These are phyloP conservation scores for Oryctolagus cuniculus DNA, from an alignment of 2,113 vertebrate genomes.

Conservation along the genomic window mOryCun1.1 NC_091435.1:42232001-42232500, in stretches of 20 bases:
- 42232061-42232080: too few species aligned
- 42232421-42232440: too few species aligned
- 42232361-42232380: background rate
- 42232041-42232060: too few species aligned
- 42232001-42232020: too few species aligned
- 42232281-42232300: background rate
- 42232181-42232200: background rate
- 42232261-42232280: background rate
- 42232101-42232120: background rate
- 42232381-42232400: too few species aligned
- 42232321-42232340: background rate
- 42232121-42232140: background rate
- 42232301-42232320: background rate
- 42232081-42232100: too few species aligned
- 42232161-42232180: background rate
- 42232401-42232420: too few species aligned
- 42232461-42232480: too few species aligned
- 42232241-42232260: background rate
- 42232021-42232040: too few species aligned
- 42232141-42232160: background rate
- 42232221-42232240: background rate
- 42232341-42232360: background rate
- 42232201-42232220: background rate
- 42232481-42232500: too few species aligned
- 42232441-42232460: too few species aligned